A percentile compares a stretch with the other conserved stretches of the same genome.
phyloP scores from a whole-genome alignment of 64 coral and sea anemone genomes.

The Montipora efflorescens region DNA sequence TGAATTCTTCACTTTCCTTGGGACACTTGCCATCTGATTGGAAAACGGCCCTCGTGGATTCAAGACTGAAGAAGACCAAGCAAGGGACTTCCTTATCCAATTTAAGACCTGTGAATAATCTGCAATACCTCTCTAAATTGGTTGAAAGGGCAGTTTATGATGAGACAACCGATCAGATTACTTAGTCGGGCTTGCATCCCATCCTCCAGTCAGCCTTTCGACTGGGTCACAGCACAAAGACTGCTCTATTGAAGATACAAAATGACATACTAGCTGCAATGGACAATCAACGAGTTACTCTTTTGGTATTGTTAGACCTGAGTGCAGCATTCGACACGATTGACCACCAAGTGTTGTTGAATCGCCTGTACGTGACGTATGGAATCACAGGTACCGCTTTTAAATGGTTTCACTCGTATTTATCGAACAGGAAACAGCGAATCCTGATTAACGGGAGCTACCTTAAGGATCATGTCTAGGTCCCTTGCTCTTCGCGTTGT shows the following conservation, averaged over 20 bases:
- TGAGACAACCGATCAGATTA: not conserved
- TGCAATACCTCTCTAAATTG: slow-evolving; percentile 38
- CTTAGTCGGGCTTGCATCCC: slow-evolving; percentile 29
- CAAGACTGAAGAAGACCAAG: slow-evolving; percentile 40
- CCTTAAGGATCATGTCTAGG: no score
- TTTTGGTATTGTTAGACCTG: slow-evolving; percentile 4
- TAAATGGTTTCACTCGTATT: no score
- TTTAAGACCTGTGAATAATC: slow-evolving; percentile 6
- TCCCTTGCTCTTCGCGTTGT: no score
- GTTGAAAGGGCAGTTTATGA: slow-evolving; percentile 34
- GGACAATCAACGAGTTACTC: slow-evolving; percentile 39
- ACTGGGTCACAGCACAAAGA: slow-evolving; percentile 48
- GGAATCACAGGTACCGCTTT: no score
- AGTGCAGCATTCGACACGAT: no score
- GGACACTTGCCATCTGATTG: slow-evolving; percentile 16
- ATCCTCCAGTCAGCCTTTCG: slow-evolving; percentile 43
- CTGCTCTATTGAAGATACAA: not conserved
- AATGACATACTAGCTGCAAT: slow-evolving; percentile 27
- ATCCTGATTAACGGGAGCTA: no score
- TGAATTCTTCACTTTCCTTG: slow-evolving; percentile 18
- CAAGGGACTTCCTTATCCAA: slow-evolving; percentile 22
- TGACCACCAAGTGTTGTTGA: no score
- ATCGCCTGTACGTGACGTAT: no score
- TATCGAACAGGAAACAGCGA: no score
- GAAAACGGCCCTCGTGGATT: slow-evolving; percentile 34